phyloP scores from a whole-genome alignment of 2,113 vertebrate genomes.

The Hassar affinis region DNA sequence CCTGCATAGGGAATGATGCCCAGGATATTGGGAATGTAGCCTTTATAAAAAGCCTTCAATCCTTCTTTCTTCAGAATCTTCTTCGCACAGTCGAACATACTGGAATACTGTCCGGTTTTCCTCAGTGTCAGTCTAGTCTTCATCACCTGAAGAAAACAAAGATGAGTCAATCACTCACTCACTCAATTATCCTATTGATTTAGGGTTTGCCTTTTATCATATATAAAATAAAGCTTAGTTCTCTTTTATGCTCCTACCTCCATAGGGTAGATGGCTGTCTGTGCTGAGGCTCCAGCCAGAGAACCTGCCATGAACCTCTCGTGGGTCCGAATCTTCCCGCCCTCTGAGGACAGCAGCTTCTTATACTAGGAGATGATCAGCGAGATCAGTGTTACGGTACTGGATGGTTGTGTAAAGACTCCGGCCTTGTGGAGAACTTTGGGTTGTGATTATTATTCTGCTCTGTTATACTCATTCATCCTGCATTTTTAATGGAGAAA shows the following conservation, averaged over 20 bases:
- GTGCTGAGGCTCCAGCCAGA: conserved; percentile 90
- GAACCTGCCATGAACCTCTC: conserved; percentile 95
- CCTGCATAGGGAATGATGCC: conserved; percentile 98
- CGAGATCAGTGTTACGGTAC: background rate
- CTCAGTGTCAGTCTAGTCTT: conserved; percentile 95
- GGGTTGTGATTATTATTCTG: background rate
- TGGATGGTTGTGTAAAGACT: background rate
- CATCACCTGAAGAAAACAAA: conserved; percentile 77
- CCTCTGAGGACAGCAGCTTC: conserved; percentile 83
- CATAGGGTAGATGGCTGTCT: conserved; percentile 97
- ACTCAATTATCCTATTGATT: background rate
- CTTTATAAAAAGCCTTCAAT: conserved; percentile 92
- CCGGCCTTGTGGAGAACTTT: background rate
- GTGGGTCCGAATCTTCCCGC: conserved; percentile 79
- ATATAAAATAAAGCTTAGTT: background rate
- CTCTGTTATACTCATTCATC: background rate
- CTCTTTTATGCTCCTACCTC: conserved; percentile 77
- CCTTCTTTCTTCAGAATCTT: conserved; percentile 92
- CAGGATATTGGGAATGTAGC: conserved; percentile 92
- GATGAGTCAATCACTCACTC: no score
- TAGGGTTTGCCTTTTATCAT: background rate
- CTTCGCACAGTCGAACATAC: conserved; percentile 92
- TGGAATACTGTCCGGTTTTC: conserved; percentile 93
- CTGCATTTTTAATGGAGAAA: background rate
- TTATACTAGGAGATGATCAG: conserved; percentile 78